A percentile compares a stretch with the other conserved stretches of the same genome.
phyloP scores from a whole-genome alignment of 2,113 vertebrate genomes.

The Thermophis baileyi region DNA sequence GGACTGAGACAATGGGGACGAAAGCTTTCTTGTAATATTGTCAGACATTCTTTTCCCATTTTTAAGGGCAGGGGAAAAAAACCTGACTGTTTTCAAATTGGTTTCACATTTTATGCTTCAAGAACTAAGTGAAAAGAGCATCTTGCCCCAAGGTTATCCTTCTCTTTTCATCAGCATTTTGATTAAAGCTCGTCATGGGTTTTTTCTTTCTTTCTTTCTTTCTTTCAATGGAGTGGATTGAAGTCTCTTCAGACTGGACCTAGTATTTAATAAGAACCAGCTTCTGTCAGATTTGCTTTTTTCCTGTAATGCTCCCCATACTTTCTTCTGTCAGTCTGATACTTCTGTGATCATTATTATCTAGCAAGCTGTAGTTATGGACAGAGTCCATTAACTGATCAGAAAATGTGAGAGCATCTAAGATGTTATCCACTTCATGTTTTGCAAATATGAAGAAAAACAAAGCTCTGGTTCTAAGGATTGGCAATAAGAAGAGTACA shows the following conservation, averaged over 20 bases:
- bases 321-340: background rate
- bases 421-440: background rate
- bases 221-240: conserved; percentile 28
- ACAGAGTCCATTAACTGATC: background rate
- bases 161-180: conserved; percentile 40
- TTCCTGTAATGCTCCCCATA: background rate
- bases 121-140: conserved; percentile 29
- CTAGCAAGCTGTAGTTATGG: background rate
- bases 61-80: background rate
- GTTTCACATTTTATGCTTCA: conserved; percentile 18
- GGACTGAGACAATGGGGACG: background rate
- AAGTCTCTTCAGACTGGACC: conserved; percentile 26
- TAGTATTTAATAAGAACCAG: conserved; percentile 22
- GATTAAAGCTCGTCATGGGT: conserved; percentile 38
- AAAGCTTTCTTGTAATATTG: background rate
- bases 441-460: background rate
- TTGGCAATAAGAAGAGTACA: background rate
- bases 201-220: background rate
- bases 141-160: conserved; percentile 4
- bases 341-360: background rate
- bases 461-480: background rate
- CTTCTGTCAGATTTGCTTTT: conserved; percentile 41
- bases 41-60: background rate
- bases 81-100: conserved; percentile 5
- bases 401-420: background rate